Base-by-base conservation (phyloP, 2,113 vertebrate species). In the Chauna torquata region DNA sequence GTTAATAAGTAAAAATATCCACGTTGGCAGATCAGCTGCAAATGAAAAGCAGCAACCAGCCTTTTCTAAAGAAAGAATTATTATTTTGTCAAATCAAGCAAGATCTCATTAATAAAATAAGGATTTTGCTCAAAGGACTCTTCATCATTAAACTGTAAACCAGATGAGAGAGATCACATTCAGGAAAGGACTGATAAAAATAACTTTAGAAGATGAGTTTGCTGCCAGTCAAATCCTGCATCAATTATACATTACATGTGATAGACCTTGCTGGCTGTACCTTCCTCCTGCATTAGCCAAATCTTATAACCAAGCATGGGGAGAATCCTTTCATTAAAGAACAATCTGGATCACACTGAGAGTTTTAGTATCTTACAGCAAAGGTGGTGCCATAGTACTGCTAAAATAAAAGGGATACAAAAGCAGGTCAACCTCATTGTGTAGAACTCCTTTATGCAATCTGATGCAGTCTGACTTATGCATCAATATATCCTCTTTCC, bases 41-140 rank as follows among this genome's bases (percentile, higher is more conserved):
- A 79, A 94, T 91, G 17, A 86, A 90, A 87, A 94, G 23, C 47
- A 88, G 18, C 23, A 94, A 83, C 13, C 25, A 36, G 13, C 28
- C 30, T 94, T 92, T 94, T 70, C 91, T 49, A 69, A 88, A 95
- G 68, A 80, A 90, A 88, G 8, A 59, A 91, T 49, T 40, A 81
- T 68, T 92, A 90, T 95, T 95, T 81, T 85, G 10, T 64, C 64
- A 93, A 92, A 92, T 90, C 52, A 94, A 94, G 62, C 4, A 72
- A 85, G 25, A 81, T 40, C 42, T 91, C 27, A 94, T 96, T 96
- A 91, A 94, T 94, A 94, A 97, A 97, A 90, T 34, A 93, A 81
- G 64, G 54, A 87, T 94, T 96, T 90, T 78, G 10, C 69, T 84
- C 77, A 88, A 86, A 94, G 92, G 80, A 69, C 38, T 50, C 42